These are phyloP conservation scores for Drosophila prosaltans DNA, from an alignment of 1,140 invertebrate genomes.

Conservation along the genomic window DNA sequence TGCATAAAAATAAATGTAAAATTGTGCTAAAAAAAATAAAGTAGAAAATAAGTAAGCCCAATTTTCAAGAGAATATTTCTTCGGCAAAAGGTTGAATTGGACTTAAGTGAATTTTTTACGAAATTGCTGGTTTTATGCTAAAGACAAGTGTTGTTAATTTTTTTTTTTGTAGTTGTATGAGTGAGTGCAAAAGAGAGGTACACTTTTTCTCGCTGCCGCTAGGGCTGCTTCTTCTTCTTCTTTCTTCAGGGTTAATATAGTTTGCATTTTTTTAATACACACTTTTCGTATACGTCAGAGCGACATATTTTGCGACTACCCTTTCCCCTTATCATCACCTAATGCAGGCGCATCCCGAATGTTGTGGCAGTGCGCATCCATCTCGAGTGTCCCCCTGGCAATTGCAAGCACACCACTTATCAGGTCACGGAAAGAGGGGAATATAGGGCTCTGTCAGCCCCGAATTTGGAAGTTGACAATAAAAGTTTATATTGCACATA, in stretches of 20 bases:
- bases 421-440: not conserved
- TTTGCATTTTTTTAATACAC: slow-evolving; percentile 6
- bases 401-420: not conserved
- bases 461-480: not conserved
- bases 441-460: not conserved
- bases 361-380: slow-evolving; percentile 13
- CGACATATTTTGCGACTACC: not conserved
- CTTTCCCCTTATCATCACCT: not conserved
- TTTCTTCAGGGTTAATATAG: not conserved
- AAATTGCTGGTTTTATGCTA: not conserved
- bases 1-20: not conserved
- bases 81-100: not conserved
- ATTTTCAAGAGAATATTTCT: not conserved
- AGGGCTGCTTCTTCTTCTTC: not conserved
- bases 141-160: not conserved
- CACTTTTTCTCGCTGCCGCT: not conserved
- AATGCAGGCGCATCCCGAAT: slow-evolving; percentile 15
- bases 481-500: slow-evolving; percentile 3
- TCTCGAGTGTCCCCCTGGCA: not conserved
- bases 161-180: not conserved
- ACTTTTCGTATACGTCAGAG: not conserved
- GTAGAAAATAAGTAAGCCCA: not conserved
- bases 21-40: not conserved
- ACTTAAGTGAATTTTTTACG: not conserved
- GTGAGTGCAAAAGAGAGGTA: slow-evolving; percentile 5